Conservation (phyloP, 2,888 invertebrate species). For the Microctonus aethiopoides region DNA sequence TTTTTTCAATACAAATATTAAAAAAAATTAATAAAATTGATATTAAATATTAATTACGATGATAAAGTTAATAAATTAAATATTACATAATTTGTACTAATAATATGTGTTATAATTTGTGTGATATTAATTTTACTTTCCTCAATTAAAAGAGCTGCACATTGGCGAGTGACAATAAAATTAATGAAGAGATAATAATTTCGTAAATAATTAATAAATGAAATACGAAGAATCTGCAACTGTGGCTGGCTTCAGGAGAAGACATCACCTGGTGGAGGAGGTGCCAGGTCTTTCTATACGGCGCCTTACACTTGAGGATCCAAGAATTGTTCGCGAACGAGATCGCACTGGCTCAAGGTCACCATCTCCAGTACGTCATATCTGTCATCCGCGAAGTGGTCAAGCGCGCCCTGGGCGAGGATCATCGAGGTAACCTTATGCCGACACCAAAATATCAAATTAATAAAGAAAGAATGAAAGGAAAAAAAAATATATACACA, state of each 20-base stretch:
- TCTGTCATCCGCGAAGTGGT: constrained; percentile 59
- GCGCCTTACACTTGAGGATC: constrained; percentile 63
- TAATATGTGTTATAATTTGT: no score
- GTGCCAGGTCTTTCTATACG: constrained; percentile 64
- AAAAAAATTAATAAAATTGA: no score
- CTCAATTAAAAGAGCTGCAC: no score
- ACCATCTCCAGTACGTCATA: constrained; percentile 57
- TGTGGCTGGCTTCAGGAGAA: constrained; percentile 62
- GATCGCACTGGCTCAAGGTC: constrained; percentile 57
- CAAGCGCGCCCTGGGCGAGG: constrained; percentile 55
- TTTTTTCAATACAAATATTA: no score
- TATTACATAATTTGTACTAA: no score
- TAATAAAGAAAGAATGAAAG: constrained; percentile 13
- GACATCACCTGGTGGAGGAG: constrained; percentile 62
- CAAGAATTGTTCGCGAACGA: constrained; percentile 53
- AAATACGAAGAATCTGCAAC: constrained; percentile 39
- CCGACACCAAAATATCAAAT: constrained; percentile 16
- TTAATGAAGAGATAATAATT: constrained; percentile 17
- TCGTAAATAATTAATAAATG: constrained; percentile 16
- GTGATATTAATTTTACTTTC: no score
- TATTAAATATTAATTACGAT: no score
- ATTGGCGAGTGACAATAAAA: background rate
- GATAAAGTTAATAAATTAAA: no score
- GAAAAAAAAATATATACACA: background rate
- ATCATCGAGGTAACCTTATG: constrained; percentile 49